A percentile compares a stretch with the other conserved stretches of the same genome.
Conservation (phyloP, 2,797 vertebrate species). For the Poecilia gillii region DNA sequence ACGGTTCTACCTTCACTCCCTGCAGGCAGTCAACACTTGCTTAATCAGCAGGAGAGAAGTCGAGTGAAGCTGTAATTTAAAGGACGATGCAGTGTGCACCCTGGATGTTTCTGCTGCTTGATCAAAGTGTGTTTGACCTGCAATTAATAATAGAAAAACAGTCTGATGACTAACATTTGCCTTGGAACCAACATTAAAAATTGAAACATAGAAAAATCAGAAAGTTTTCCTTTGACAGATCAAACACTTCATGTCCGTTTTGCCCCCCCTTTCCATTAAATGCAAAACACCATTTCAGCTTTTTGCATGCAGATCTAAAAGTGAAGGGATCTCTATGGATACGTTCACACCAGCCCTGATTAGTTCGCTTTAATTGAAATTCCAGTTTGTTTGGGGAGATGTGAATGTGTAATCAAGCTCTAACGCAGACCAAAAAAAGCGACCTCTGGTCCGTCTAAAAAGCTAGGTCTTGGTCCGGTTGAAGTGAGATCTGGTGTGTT, state of each 20-base stretch:
- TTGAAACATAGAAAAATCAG: background rate
- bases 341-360: too few relatives aligned
- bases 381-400: too few relatives aligned
- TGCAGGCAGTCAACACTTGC: constrained; percentile 53
- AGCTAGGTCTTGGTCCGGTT: too few relatives aligned
- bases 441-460: too few relatives aligned
- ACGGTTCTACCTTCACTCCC: constrained; percentile 62
- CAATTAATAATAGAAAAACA: constrained; percentile 13
- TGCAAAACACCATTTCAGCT: background rate
- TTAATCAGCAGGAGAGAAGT: constrained; percentile 50
- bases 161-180: constrained; percentile 2
- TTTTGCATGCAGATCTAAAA: background rate
- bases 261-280: background rate
- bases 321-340: background rate
- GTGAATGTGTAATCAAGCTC: too few relatives aligned
- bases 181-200: background rate
- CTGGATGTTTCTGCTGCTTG: constrained; percentile 7
- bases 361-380: too few relatives aligned
- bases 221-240: background rate
- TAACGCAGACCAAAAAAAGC: too few relatives aligned
- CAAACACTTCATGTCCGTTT: background rate
- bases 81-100: constrained; percentile 27
- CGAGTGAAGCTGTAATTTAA: constrained; percentile 58
- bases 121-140: constrained; percentile 14
- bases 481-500: too few relatives aligned